Base-by-base conservation (phyloP, 2,888 invertebrate genomes). In the Drosophila imparisetae region DNA sequence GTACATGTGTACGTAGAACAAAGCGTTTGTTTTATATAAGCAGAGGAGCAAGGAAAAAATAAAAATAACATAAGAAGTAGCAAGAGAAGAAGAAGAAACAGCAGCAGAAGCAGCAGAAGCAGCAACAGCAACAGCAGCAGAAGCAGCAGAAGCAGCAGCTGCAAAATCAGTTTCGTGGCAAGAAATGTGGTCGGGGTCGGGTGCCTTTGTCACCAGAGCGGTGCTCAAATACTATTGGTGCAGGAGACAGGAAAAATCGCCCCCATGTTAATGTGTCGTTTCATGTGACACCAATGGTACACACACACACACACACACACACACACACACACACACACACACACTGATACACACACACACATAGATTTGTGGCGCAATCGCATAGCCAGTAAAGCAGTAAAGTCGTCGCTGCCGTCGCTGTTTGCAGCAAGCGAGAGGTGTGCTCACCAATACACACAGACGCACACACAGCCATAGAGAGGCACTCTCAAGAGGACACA, bases 211-310 rank as follows among this genome's bases (percentile, higher is more conserved):
- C 89, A 86, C 90, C 91, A 90, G 71, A 66, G 75, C 71, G 70
- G 73, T 75, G 86, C 90, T 83, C 85, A 72, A 89, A 81, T 90
- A 82, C 89, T 78, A 90, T 91, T 90, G 89, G 91, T 90, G 89
- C 90, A 86, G 83, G 86, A 83, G 86, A 83, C 86, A 83, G 78
- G 65, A 74, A 79, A 89, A 86, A 78, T 86, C 91, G 86, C 89
- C 89, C 86, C 91, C 89, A 80, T 86, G 75, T 76, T 85, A 89
- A 91, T 91, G 83, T 89, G 89, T 89, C 89, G 83, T 80, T 83
- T 85, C 83, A 75, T 85, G 78, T 89, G 88, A 86, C 85, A 83
- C 75, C 68, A 70, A 76, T 69, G 71, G 67, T 45, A 81, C 66
- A 74, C 54, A 70, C 50, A 76, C 57, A 78, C 66, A 78, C 66